phyloP scores from a whole-genome alignment of 2,113 vertebrate species.

The Indri indri region DNA sequence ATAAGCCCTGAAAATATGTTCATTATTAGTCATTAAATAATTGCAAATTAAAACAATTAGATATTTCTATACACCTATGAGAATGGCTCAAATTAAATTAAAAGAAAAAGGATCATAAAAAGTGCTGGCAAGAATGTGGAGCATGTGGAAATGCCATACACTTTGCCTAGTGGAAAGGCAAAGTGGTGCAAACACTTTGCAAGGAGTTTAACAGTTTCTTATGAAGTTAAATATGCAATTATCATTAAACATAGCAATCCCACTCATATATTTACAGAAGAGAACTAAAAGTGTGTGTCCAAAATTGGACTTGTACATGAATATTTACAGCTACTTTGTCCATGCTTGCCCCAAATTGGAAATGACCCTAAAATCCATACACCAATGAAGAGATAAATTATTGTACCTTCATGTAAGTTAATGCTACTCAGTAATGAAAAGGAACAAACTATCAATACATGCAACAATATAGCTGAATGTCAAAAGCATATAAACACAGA shows the following conservation, averaged over 20 bases:
- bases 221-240: background rate
- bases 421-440: background rate
- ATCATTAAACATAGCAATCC: background rate
- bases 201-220: background rate
- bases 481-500: background rate
- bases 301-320: background rate
- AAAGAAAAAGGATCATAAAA: background rate
- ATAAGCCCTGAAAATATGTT: background rate
- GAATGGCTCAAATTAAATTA: background rate
- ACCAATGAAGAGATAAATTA: background rate
- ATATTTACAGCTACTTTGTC: background rate
- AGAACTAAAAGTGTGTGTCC: background rate
- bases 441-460: background rate
- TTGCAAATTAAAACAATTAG: background rate
- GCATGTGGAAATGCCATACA: background rate
- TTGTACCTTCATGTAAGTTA: background rate
- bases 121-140: background rate
- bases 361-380: background rate
- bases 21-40: background rate
- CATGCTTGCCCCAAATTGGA: background rate
- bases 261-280: background rate
- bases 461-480: background rate
- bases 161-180: background rate
- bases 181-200: background rate
- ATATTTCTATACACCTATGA: background rate